phyloP scores from a whole-genome alignment of 2,797 vertebrate genomes.

The Gadopsis bispinosus region DNA sequence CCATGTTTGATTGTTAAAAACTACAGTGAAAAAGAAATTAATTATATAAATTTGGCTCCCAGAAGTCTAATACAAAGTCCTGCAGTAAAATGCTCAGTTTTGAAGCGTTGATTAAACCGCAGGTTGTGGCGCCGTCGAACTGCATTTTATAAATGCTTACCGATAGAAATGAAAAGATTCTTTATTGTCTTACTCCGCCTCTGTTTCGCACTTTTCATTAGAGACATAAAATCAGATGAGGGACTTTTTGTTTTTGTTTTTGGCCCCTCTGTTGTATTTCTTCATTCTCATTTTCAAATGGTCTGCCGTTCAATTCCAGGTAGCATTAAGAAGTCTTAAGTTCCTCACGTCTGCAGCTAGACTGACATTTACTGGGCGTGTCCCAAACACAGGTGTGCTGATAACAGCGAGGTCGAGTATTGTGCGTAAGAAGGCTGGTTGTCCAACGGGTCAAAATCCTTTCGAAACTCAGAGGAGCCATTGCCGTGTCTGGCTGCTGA shows the following conservation, averaged over 20 bases:
- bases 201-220: background rate
- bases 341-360: conserved; percentile 10
- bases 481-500: conserved; percentile 51
- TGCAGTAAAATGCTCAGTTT: too few species aligned
- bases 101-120: background rate
- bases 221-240: background rate
- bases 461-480: conserved; percentile 31
- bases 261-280: background rate
- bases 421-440: background rate
- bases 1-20: too few species aligned
- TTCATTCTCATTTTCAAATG: background rate
- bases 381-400: background rate
- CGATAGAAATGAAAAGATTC: background rate
- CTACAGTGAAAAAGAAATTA: too few species aligned
- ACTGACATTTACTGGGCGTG: conserved; percentile 9
- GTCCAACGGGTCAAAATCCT: conserved; percentile 52
- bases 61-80: too few species aligned
- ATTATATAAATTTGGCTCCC: too few species aligned
- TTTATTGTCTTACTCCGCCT: background rate
- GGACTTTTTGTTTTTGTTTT: background rate
- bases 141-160: background rate
- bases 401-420: background rate
- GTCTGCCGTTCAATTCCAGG: conserved; percentile 14
- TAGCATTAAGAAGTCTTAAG: conserved; percentile 22
- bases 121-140: too few species aligned